A percentile compares a stretch with the other conserved stretches of the same genome.
phyloP scores from a whole-genome alignment of 2,888 invertebrate species.

The Taphrorychus bicolor region DNA sequence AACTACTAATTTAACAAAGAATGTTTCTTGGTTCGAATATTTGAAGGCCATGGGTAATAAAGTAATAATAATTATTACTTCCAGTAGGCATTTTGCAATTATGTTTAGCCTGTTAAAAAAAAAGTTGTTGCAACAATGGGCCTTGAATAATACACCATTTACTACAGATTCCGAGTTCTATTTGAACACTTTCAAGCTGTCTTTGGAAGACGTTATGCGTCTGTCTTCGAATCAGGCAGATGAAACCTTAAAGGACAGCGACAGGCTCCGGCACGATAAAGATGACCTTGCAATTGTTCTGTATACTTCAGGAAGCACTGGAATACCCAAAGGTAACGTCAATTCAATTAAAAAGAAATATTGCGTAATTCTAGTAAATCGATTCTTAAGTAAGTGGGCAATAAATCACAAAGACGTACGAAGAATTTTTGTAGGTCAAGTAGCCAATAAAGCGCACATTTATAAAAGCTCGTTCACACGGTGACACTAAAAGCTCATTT shows the following conservation, averaged over 20 bases:
- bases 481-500: too few species aligned
- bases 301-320: slow-evolving; percentile 91
- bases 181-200: slow-evolving; percentile 49
- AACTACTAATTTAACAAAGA: background rate
- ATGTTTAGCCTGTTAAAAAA: too few species aligned
- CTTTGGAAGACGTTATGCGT: slow-evolving; percentile 62
- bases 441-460: too few species aligned
- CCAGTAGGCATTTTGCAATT: background rate
- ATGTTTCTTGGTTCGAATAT: background rate
- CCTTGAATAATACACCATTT: background rate
- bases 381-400: too few species aligned
- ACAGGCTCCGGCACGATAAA: slow-evolving; percentile 53
- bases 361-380: too few species aligned
- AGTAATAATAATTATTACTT: background rate
- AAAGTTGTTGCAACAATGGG: background rate
- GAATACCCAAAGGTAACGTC: slow-evolving; percentile 77
- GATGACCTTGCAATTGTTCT: slow-evolving; percentile 74
- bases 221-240: slow-evolving; percentile 60
- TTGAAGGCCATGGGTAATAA: background rate
- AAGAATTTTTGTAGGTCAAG: too few species aligned
- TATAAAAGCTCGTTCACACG: too few species aligned
- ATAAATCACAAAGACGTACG: too few species aligned
- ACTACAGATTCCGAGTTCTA: slow-evolving; percentile 51
- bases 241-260: slow-evolving; percentile 41
- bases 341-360: background rate